A percentile compares a stretch with the other conserved stretches of the same genome.
These are phyloP conservation scores for Larimichthys crocea DNA, from an alignment of 2,113 vertebrate genomes.

Conservation along the genomic window DNA sequence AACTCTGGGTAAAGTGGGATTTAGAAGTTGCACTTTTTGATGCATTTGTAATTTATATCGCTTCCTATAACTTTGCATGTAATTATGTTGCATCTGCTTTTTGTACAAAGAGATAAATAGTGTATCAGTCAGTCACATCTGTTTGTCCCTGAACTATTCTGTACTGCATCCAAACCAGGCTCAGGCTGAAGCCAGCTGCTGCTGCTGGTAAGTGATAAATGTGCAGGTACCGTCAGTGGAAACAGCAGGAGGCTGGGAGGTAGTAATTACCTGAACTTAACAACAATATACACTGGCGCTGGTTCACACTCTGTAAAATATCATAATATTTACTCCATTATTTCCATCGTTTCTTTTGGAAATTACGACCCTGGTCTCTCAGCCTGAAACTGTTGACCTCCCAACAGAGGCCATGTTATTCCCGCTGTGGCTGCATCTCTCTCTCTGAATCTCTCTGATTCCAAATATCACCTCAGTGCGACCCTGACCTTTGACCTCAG, in stretches of 20 bases:
- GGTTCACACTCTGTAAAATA: slow-evolving; percentile 71
- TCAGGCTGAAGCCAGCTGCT: slow-evolving; percentile 57
- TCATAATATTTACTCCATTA: slow-evolving; percentile 68
- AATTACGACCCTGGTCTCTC: slow-evolving; percentile 41
- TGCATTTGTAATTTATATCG: neutral
- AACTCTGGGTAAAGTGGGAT: slow-evolving; percentile 5
- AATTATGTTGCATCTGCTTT: neutral
- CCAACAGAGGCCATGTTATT: slow-evolving; percentile 39
- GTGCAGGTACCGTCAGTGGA: slow-evolving; percentile 52
- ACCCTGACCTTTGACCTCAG: slow-evolving; percentile 66
- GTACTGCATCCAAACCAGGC: neutral
- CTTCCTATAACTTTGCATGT: neutral
- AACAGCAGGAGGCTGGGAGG: slow-evolving; percentile 50
- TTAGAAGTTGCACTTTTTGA: neutral
- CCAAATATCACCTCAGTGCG: slow-evolving; percentile 50
- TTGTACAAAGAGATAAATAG: neutral
- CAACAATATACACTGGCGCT: slow-evolving; percentile 72
- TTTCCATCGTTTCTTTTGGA: slow-evolving; percentile 62
- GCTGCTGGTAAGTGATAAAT: slow-evolving; percentile 64
- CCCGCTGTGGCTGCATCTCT: slow-evolving; percentile 30
- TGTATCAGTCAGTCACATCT: slow-evolving; percentile 3
- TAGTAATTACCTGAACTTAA: slow-evolving; percentile 67
- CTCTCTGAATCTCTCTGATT: slow-evolving; percentile 66
- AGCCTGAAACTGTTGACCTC: slow-evolving; percentile 40
- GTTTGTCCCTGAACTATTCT: neutral